These are phyloP conservation scores for Drosophila sproati DNA, from an alignment of 1,140 invertebrate genomes.

Conservation along the genomic window DNA sequence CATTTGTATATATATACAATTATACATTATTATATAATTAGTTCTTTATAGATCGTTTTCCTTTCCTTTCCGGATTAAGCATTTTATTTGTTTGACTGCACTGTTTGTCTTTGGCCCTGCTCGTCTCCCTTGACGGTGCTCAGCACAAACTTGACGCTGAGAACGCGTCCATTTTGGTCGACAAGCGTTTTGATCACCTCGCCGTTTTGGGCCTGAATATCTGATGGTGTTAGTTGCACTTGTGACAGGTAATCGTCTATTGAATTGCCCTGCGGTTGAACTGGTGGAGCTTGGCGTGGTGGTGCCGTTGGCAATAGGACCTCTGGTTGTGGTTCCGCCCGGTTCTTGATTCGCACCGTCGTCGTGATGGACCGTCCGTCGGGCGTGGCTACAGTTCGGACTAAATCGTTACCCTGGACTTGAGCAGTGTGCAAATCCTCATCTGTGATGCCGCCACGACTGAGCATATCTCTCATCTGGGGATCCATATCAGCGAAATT, in stretches of 20 bases:
- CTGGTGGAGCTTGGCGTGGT: background rate
- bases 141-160: conserved; percentile 64
- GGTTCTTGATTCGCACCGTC: conserved; percentile 11
- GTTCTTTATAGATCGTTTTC: conserved; percentile 5
- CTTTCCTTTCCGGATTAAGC: background rate
- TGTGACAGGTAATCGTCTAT: conserved; percentile 61
- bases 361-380: conserved; percentile 46
- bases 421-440: conserved; percentile 37
- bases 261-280: conserved; percentile 2
- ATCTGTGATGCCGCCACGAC: conserved; percentile 51
- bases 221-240: conserved; percentile 48
- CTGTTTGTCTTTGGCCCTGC: background rate
- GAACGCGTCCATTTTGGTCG: conserved; percentile 64
- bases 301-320: background rate
- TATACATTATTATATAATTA: background rate
- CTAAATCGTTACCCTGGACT: conserved; percentile 23
- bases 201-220: conserved; percentile 58
- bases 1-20: background rate
- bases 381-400: conserved; percentile 26
- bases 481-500: conserved; percentile 24
- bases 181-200: conserved; percentile 66
- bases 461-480: conserved; percentile 22
- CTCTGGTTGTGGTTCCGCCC: background rate
- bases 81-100: conserved; percentile 49
- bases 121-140: conserved; percentile 51